Base-by-base conservation (phyloP, 2,797 vertebrate species). In the Synanceia verrucosa region DNA sequence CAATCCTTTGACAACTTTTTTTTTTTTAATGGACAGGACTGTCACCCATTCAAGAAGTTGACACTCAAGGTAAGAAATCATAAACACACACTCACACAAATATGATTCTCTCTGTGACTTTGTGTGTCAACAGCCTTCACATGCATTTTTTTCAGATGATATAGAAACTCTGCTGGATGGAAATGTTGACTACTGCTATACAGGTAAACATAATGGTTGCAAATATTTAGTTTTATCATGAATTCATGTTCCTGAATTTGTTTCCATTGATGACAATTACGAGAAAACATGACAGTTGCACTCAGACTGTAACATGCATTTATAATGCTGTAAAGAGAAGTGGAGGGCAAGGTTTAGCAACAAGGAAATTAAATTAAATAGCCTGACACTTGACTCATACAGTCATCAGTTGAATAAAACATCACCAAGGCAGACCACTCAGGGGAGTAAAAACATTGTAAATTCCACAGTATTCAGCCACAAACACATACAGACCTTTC, bases 1-100 rank as follows among this genome's bases (percentile, higher is more conserved):
- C 6, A 50, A 4, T 52, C 6, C 1, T 68, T 62, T 74, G 4
- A 65, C 6, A 28, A 41, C 2, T 44, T 37, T 59, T 39, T 14
- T 51, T 41, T 16, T 28, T 34, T 53, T 34, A 37, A 60, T 58
- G 24, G 2, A 68, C 86, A 93, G 93, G 44, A 55, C 87, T 94
- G 18, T 77, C 89, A 33, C 50, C 91, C 2, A 94, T 94, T 79
- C 26, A 67, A 56, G 94, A 95, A 79, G 73, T 62, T 3, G 75
- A 84, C 19, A 57, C 53, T 47, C 64, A 74, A 81, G 85, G 92
- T 94, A 90, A 34, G 51, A 2, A 68, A 34, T 31, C n/a, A 16
- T 11, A 55, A n/a, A 19, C 16, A 43, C 52, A 60, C 39, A 52
- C 4, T 1, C 31, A 53, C 21, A 51, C 1, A 28, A 13, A 43